phyloP scores from a whole-genome alignment of 1,140 invertebrate genomes.

The Zaprionus africanus region DNA sequence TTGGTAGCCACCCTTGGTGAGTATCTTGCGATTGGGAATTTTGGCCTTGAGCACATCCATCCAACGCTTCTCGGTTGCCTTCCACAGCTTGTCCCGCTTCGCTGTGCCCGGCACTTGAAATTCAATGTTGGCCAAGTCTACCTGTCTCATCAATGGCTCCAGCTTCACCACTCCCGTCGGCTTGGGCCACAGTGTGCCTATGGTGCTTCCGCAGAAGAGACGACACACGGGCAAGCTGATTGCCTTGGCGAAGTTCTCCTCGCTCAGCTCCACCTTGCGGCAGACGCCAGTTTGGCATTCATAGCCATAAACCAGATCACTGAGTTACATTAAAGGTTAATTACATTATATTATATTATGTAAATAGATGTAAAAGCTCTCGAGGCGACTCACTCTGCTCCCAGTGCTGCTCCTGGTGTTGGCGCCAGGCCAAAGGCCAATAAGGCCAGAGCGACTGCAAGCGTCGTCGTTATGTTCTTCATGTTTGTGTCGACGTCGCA shows the following conservation, averaged over 20 bases:
- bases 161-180: slow-evolving; percentile 88
- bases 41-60: slow-evolving; percentile 57
- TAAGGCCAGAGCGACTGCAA: slow-evolving; percentile 38
- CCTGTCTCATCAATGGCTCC: slow-evolving; percentile 86
- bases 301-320: slow-evolving; percentile 85
- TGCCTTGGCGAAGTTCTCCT: slow-evolving; percentile 84
- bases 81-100: slow-evolving; percentile 65
- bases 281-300: slow-evolving; percentile 86
- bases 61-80: slow-evolving; percentile 61
- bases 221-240: slow-evolving; percentile 87
- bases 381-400: slow-evolving; percentile 52
- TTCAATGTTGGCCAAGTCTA: slow-evolving; percentile 85
- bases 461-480: slow-evolving; percentile 22
- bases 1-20: slow-evolving; percentile 64
- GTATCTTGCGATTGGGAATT: slow-evolving; percentile 56
- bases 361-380: neutral
- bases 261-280: slow-evolving; percentile 85
- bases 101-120: slow-evolving; percentile 47
- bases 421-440: slow-evolving; percentile 49
- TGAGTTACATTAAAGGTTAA: slow-evolving; percentile 6
- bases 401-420: slow-evolving; percentile 29
- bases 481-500: slow-evolving; percentile 46
- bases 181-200: slow-evolving; percentile 89
- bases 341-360: neutral
- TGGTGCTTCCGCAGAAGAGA: slow-evolving; percentile 86